These are phyloP conservation scores for Bolborhynchus lineola DNA, from an alignment of 2,113 vertebrate species.

Conservation along the genomic window DNA sequence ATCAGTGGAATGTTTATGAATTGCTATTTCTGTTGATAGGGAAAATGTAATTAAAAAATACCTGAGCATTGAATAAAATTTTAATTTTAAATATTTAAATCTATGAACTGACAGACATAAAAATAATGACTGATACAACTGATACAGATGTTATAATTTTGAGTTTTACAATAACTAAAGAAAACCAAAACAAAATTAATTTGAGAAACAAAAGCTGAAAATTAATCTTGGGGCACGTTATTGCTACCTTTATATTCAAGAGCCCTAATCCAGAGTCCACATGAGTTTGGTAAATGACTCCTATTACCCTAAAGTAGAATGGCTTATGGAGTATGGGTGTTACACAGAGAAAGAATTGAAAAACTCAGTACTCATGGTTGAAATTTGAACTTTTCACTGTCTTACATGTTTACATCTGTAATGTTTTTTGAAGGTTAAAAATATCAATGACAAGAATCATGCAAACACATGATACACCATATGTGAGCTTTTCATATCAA, in stretches of 20 bases:
- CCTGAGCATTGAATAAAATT: not conserved
- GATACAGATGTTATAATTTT: not conserved
- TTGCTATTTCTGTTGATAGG: not conserved
- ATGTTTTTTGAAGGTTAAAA: not conserved
- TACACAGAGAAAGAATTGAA: not conserved
- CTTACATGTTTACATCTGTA: not conserved
- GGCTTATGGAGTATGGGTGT: not conserved
- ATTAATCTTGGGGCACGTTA: not conserved
- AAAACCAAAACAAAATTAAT: not conserved
- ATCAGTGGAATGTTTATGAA: not conserved
- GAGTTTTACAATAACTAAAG: not conserved
- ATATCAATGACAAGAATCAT: not conserved
- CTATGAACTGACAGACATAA: not conserved
- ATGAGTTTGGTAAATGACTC: not conserved
- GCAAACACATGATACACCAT: not conserved
- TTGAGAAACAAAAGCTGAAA: not conserved
- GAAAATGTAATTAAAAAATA: not conserved
- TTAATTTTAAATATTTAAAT: not conserved
- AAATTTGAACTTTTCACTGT: not conserved
- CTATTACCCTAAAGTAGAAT: not conserved
- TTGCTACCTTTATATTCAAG: not conserved
- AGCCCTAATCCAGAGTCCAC: not conserved
- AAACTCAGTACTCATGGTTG: not conserved
- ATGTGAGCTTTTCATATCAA: not conserved
- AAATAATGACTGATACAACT: not conserved